These are phyloP conservation scores for Gnatocerus cornutus DNA, from an alignment of 2,888 invertebrate genomes.

Conservation along the genomic window DNA sequence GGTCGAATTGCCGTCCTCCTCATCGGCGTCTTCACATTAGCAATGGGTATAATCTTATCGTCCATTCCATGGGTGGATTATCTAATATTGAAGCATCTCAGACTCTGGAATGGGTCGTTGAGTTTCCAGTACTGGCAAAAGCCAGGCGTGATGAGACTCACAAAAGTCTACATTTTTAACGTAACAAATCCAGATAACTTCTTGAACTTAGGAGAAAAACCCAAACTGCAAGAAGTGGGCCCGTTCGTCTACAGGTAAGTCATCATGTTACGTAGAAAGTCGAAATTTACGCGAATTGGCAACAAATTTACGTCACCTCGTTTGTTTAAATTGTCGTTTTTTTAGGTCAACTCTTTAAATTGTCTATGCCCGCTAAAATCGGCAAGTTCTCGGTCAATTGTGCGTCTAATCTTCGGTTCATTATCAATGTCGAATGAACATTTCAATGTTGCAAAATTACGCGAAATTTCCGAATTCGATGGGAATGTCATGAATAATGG, in stretches of 20 bases:
- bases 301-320: too few relatives aligned
- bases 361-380: too few relatives aligned
- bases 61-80: constrained; percentile 93
- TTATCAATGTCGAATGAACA: too few relatives aligned
- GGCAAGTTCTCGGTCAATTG: too few relatives aligned
- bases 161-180: constrained; percentile 92
- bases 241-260: constrained; percentile 90
- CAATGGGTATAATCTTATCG: constrained; percentile 85
- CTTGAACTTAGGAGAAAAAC: constrained; percentile 84
- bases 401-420: too few relatives aligned
- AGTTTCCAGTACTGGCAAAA: constrained; percentile 93
- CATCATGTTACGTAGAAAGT: background rate
- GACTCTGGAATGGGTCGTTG: constrained; percentile 87
- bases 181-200: constrained; percentile 90
- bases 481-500: background rate
- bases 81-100: constrained; percentile 89
- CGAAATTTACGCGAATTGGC: too few relatives aligned
- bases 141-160: constrained; percentile 86
- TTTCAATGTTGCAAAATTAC: too few relatives aligned
- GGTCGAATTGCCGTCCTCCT: constrained; percentile 87
- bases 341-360: too few relatives aligned
- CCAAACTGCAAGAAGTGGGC: constrained; percentile 86
- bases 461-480: too few relatives aligned
- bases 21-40: constrained; percentile 86
- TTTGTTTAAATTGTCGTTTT: too few relatives aligned